Evolutionary conservation across 2,888 invertebrate genomes (phyloP), one percentile per base, ranked within the genome.

Genomic region (Dermolepida albohirtum): DNA sequence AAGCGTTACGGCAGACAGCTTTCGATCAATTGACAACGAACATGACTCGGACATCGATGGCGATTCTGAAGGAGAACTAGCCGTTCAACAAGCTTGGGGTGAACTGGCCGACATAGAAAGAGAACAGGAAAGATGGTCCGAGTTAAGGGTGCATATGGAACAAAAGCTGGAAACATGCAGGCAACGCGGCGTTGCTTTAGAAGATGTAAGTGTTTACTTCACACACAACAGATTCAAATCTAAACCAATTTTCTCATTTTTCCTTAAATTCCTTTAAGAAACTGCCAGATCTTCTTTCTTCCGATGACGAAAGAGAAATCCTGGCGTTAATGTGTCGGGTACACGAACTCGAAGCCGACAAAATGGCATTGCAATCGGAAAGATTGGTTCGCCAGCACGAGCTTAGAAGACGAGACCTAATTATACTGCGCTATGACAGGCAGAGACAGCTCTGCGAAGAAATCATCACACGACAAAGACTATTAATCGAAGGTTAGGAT

Each of bases 271-370:
- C n/a, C 17, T 10, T 22, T 17, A 0, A 93, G 95, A 93, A 93
- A 84, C 84, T 97, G 69, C 95, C 96, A 2, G 92, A 91, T 63
- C 88, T 92, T 64, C 90, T 96, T 64, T 93, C 90, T 78, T 94
- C 93, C 70, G 93, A 94, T 63, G 95, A 97, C 73, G 97, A 98
- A 84, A 87, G 94, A 47, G 97, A 98, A 80, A 89, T 97, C 66
- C 83, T 95, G 68, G 91, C 93, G 17, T 85, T 98, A 55, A 90
- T 98, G 81, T 94, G 96, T 78, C 89, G 94, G 73, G 96, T 97
- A 43, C 97, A 97, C 80, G 95, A 96, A 83, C 86, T 97, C 66
- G 97, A 97, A 84, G 96, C 97, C 0, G 95, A 96, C 81, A 97
- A 96, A 84, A 90, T 94, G 84, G 96, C 96, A 75, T 86, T 96